Evolutionary conservation across 2,113 vertebrate species (phyloP).

Genomic region (Entelurus aequoreus): DNA sequence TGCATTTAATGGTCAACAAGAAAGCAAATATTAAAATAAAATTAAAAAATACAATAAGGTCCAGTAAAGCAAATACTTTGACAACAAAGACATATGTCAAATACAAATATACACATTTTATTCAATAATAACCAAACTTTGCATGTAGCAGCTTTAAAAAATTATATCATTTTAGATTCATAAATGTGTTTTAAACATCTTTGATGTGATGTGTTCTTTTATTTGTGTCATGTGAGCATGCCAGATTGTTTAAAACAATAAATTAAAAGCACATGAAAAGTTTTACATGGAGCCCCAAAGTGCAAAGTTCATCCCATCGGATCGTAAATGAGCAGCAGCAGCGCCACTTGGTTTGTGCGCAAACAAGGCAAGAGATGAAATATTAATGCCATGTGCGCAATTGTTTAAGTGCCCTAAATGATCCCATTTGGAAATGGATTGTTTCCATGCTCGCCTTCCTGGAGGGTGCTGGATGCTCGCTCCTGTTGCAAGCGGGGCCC

Average conservation of each 20-base stretch:
- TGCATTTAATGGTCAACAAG: no score
- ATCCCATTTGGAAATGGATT: slow-evolving; percentile 83
- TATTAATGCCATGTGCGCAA: slow-evolving; percentile 79
- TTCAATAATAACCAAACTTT: slow-evolving; percentile 25
- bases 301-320: background rate
- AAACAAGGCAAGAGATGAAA: slow-evolving; percentile 76
- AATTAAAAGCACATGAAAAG: no score
- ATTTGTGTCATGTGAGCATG: slow-evolving; percentile 8
- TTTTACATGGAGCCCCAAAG: background rate
- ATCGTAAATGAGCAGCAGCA: slow-evolving; percentile 49
- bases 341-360: slow-evolving; percentile 59
- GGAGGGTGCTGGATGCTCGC: slow-evolving; percentile 74
- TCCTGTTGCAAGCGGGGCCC: slow-evolving; percentile 71
- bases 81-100: background rate
- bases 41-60: no score
- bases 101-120: background rate
- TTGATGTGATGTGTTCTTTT: slow-evolving; percentile 65
- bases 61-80: background rate
- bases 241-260: no score
- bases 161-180: slow-evolving; percentile 33
- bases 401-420: slow-evolving; percentile 88
- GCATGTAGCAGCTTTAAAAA: slow-evolving; percentile 10
- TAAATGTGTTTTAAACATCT: slow-evolving; percentile 4
- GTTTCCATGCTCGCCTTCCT: slow-evolving; percentile 71
- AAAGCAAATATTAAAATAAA: background rate